Conservation (phyloP, 2,888 invertebrate species). For the Brachyptera putata region DNA sequence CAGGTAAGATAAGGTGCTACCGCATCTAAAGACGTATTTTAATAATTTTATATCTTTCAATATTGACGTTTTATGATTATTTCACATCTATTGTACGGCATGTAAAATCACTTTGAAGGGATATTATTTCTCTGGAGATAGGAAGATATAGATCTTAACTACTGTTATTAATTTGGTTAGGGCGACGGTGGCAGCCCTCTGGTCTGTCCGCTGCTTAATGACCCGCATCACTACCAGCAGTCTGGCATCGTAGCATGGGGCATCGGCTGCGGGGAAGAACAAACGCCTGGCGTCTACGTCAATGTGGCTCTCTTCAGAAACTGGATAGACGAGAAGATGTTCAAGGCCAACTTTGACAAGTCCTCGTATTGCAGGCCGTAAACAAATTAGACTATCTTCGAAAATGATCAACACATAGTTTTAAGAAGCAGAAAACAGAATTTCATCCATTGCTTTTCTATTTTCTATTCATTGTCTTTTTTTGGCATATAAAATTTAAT, state of each 20-base stretch:
- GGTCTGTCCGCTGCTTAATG: slow-evolving; percentile 61
- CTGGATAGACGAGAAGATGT: slow-evolving; percentile 47
- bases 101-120: no score
- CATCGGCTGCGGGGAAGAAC: slow-evolving; percentile 48
- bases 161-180: slow-evolving; percentile 37
- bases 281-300: slow-evolving; percentile 51
- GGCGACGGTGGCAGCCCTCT: slow-evolving; percentile 76
- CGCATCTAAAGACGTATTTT: no score
- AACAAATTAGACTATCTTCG: no score
- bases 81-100: no score
- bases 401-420: neutral
- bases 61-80: no score
- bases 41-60: no score
- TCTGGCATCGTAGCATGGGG: slow-evolving; percentile 55
- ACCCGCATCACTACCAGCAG: slow-evolving; percentile 49
- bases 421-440: neutral
- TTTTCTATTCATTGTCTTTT: no score
- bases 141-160: neutral
- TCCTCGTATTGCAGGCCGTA: neutral
- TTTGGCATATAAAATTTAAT: no score
- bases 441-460: no score
- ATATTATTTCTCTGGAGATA: no score
- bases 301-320: slow-evolving; percentile 45
- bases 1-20: no score
- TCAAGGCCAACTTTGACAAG: slow-evolving; percentile 29